Evolutionary conservation across 2,797 vertebrate species (phyloP), one percentile per base, ranked within the genome.

Genomic region (Chloroceryle amazona): DNA sequence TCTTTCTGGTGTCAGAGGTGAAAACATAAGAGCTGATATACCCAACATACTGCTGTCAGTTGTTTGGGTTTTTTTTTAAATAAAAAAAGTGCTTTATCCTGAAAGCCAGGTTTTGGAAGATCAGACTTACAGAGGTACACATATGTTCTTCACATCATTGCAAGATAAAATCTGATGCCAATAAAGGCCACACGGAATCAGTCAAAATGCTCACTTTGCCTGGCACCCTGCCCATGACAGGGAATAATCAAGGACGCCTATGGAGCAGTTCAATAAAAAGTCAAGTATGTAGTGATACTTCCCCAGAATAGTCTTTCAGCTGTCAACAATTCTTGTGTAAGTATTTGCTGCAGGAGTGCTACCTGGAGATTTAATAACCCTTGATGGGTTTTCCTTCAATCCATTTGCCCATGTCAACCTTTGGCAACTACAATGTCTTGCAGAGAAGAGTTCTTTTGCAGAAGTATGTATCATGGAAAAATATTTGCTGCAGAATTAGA

Each of bases 271-370:
- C 81, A 91, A 82, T 80, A 87, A 87, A 91, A 80, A 89, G 25
- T 46, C 25, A 85, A 49, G 51, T 55, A 52, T 19, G 25, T 49
- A 54, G 62, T 2, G 2, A 79, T 49, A 62, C 6, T 90, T 93
- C 57, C 49, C 7, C 52, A 73, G 28, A 85, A 72, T 1, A 80
- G 47, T 61, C 65, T 71, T 86, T 71, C 73, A 79, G 31, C 61
- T 93, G 86, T 80, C 93, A 92, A 74, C 58, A 89, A 19, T 44
- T 87, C 79, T 89, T 85, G 19, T 60, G 81, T 42, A 58, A 91
- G 66, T 74, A 66, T 70, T 84, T 96, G 63, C 63, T 57, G 39
- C 67, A 80, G 62, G 31, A 86, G 31, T 86, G 33, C 58, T 89
- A 58, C 60, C 74, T 79, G 47, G 54, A 89, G 52, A 73, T 82